Conservation (phyloP, 2,888 invertebrate species). For the Dicranocentrus wangi region DNA sequence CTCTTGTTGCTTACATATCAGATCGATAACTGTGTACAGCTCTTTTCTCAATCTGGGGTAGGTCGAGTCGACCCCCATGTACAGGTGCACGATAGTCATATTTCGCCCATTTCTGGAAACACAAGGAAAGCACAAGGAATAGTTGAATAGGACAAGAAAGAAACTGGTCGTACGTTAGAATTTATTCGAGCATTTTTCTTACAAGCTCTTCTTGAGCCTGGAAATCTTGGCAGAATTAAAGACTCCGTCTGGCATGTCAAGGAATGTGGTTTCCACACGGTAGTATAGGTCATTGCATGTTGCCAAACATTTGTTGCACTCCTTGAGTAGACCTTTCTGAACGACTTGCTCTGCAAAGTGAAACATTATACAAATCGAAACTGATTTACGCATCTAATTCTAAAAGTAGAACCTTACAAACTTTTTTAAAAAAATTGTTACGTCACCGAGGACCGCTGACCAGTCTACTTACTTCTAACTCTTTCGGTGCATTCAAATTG, state of each 20-base stretch:
- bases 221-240: conserved; percentile 3
- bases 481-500: conserved; percentile 67
- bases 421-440: too few species aligned
- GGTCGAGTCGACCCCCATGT: conserved; percentile 63
- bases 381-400: neutral
- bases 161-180: too few species aligned
- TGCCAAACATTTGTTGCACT: conserved; percentile 55
- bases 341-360: conserved; percentile 45
- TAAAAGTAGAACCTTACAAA: neutral
- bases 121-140: neutral
- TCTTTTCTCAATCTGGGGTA: conserved; percentile 67
- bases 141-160: neutral
- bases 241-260: conserved; percentile 22
- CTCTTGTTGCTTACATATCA: conserved; percentile 60
- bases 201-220: conserved; percentile 30
- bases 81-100: conserved; percentile 68
- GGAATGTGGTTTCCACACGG: conserved; percentile 57
- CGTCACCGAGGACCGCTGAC: too few species aligned
- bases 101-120: conserved; percentile 64
- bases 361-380: too few species aligned
- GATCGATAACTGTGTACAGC: conserved; percentile 65
- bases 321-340: conserved; percentile 45
- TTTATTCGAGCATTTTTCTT: neutral
- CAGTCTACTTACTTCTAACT: conserved; percentile 62
- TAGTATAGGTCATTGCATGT: conserved; percentile 50